Percentiles rank a stretch among this genome's conserved stretches.
Conservation (phyloP, 2,113 vertebrate genomes). For the Anoura caudifer region DNA sequence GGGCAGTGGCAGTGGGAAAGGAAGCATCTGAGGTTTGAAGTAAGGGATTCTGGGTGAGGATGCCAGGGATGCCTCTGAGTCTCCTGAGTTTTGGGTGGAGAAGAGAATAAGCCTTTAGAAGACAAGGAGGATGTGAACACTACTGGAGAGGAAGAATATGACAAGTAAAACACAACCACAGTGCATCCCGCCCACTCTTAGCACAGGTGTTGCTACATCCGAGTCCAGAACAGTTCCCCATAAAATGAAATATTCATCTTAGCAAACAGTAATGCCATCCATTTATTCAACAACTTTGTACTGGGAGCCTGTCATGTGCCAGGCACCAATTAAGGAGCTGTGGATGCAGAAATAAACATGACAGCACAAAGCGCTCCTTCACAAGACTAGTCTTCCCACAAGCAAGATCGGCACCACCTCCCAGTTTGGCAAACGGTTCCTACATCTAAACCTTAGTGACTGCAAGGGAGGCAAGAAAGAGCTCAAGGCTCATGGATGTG, state of each 20-base stretch:
- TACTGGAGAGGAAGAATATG: not conserved
- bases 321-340: not conserved
- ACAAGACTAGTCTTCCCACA: not conserved
- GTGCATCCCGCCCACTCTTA: not conserved
- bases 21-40: not conserved
- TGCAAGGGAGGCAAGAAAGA: not conserved
- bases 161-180: not conserved
- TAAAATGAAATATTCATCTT: not conserved
- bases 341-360: not conserved
- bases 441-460: not conserved
- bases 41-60: not conserved
- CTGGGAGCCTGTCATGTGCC: too few relatives aligned
- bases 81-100: not conserved
- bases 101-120: not conserved
- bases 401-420: not conserved
- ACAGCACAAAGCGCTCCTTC: not conserved
- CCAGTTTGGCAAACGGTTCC: not conserved
- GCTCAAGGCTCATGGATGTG: not conserved
- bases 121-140: not conserved
- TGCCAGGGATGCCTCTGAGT: not conserved
- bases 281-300: not conserved
- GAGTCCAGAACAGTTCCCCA: not conserved
- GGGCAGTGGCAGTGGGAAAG: not conserved
- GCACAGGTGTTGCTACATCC: too few relatives aligned
- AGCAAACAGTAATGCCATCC: not conserved